A percentile compares a stretch with the other conserved stretches of the same genome.
Evolutionary conservation across 2,113 vertebrate genomes (phyloP).

Genomic region (Trinectes maculatus): DNA sequence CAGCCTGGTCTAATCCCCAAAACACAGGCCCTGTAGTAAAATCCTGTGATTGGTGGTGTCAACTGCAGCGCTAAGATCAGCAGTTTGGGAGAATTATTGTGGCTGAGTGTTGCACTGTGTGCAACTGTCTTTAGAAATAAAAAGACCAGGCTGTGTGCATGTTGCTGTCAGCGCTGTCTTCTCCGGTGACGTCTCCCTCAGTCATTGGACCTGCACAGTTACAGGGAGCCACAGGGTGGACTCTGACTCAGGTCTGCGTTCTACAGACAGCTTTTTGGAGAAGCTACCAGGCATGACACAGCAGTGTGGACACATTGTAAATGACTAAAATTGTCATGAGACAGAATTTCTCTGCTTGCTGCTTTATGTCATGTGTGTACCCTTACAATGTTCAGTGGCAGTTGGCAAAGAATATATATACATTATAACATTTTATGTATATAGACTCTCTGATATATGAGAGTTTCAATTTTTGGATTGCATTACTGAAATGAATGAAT

Average conservation of each 20-base stretch:
- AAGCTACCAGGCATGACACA: conserved; percentile 20
- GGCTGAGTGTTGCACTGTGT: not conserved
- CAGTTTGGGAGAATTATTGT: not conserved
- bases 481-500: too few species aligned
- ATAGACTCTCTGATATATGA: too few species aligned
- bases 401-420: too few species aligned
- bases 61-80: not conserved
- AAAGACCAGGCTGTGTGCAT: not conserved
- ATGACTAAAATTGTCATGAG: conserved; percentile 1
- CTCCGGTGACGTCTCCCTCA: not conserved
- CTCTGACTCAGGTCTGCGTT: not conserved
- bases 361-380: not conserved
- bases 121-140: not conserved
- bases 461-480: too few species aligned
- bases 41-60: not conserved
- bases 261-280: not conserved
- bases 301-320: conserved; percentile 16
- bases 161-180: not conserved
- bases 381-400: not conserved
- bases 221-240: conserved; percentile 13
- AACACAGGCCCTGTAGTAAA: too few species aligned
- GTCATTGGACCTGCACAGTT: not conserved
- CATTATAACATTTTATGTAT: too few species aligned
- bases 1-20: too few species aligned
- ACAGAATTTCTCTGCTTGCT: not conserved